phyloP scores from a whole-genome alignment of 37 sponge, comb jelly and placozoan genomes.

The Amphimedon queenslandica region DNA sequence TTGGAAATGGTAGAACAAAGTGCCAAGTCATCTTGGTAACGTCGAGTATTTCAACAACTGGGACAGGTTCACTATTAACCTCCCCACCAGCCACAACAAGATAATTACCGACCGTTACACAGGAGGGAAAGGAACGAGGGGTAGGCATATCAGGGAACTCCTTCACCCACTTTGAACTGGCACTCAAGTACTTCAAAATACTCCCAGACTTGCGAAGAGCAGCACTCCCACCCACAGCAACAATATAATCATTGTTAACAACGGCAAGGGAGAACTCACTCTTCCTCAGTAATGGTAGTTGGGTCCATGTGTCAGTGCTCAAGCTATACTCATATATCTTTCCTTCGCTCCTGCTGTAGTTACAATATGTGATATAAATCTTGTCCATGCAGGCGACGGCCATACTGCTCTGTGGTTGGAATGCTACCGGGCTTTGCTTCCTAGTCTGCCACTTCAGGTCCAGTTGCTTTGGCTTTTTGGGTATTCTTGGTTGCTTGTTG shows the following conservation, averaged over 20 bases:
- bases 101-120: background rate
- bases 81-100: background rate
- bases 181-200: no score
- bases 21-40: background rate
- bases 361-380: background rate
- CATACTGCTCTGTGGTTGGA: background rate
- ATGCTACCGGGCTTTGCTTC: background rate
- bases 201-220: background rate
- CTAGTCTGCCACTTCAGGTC: background rate
- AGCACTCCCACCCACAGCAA: background rate
- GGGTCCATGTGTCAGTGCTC: background rate
- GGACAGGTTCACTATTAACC: background rate
- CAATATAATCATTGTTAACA: background rate
- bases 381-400: background rate
- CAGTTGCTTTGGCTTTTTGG: no score
- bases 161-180: background rate
- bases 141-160: slow-evolving; percentile 7
- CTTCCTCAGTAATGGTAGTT: background rate
- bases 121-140: background rate
- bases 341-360: background rate
- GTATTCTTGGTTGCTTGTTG: no score
- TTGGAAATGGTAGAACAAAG: background rate
- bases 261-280: background rate
- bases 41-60: background rate
- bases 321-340: background rate